A percentile compares a stretch with the other conserved stretches of the same genome.
Conservation (phyloP, 2,888 invertebrate genomes). For the Vannuccia rotundouncinata region DNA sequence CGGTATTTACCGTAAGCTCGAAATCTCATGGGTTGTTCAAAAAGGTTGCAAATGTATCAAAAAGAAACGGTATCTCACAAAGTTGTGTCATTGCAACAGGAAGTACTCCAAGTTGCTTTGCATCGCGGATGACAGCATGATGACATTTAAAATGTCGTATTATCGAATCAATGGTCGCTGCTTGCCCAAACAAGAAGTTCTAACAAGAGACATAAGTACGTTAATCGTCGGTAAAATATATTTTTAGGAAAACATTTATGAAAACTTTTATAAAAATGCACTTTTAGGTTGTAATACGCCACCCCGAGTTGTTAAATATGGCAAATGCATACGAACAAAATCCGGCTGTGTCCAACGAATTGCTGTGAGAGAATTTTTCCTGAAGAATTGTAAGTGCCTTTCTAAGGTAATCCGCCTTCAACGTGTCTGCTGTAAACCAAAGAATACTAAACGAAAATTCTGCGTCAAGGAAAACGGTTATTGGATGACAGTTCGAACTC, state of each 20-base stretch:
- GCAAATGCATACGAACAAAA: neutral
- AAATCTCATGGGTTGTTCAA: slow-evolving; percentile 29
- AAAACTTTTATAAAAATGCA: neutral
- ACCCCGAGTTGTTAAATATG: neutral
- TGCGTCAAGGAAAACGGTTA: slow-evolving; percentile 8
- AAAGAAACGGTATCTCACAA: slow-evolving; percentile 18
- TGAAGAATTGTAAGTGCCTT: slow-evolving; percentile 28
- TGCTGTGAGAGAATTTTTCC: neutral
- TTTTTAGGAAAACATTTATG: neutral
- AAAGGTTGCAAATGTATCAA: slow-evolving; percentile 15
- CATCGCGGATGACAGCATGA: slow-evolving; percentile 32
- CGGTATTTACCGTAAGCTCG: neutral
- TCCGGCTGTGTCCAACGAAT: neutral
- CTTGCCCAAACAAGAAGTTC: slow-evolving; percentile 32
- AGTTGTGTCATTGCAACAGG: slow-evolving; percentile 28
- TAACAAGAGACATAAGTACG: slow-evolving; percentile 31
- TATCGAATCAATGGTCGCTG: slow-evolving; percentile 5
- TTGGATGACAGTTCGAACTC: neutral
- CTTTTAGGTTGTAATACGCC: neutral
- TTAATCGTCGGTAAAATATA: neutral
- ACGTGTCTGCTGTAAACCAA: slow-evolving; percentile 20
- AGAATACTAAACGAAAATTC: neutral
- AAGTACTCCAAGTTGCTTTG: slow-evolving; percentile 25
- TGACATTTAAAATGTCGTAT: slow-evolving; percentile 26
- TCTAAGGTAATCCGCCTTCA: neutral